A percentile compares a stretch with the other conserved stretches of the same genome.
These are phyloP conservation scores for Eupleurogrammus muticus DNA, from an alignment of 2,797 vertebrate genomes.

Conservation along the genomic window DNA sequence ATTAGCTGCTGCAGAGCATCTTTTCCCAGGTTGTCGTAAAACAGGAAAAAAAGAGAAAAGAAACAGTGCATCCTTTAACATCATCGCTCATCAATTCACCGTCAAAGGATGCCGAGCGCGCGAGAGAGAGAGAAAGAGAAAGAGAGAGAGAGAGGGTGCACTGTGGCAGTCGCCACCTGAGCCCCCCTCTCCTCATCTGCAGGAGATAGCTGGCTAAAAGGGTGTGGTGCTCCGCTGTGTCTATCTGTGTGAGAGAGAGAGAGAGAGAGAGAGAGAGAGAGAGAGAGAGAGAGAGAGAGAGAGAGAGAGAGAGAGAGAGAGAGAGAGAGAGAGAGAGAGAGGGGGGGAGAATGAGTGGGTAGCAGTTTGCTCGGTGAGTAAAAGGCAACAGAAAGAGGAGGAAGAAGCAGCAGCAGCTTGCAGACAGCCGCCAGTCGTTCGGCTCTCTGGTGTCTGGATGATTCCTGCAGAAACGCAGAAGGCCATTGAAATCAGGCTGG, in stretches of 20 bases:
- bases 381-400: constrained; percentile 53
- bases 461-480: constrained; percentile 44
- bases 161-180: constrained; percentile 78
- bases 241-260: constrained; percentile 37
- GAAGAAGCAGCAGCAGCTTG: constrained; percentile 49
- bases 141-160: constrained; percentile 42
- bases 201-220: constrained; percentile 83
- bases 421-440: constrained; percentile 71
- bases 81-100: constrained; percentile 49
- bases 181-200: constrained; percentile 76
- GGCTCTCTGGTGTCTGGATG: constrained; percentile 61
- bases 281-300: constrained; percentile 35
- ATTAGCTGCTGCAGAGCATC: constrained; percentile 54
- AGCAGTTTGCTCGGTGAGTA: constrained; percentile 69
- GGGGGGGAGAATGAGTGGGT: constrained; percentile 65
- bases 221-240: constrained; percentile 80
- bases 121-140: neutral
- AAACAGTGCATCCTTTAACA: constrained; percentile 38
- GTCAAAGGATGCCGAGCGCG: constrained; percentile 24
- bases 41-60: too few species aligned
- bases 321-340: constrained; percentile 33
- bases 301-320: constrained; percentile 40
- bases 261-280: constrained; percentile 33
- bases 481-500: constrained; percentile 33
- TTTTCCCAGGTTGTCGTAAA: constrained; percentile 34